Percentiles rank a stretch among this genome's conserved stretches.
Conservation (phyloP, 2,888 invertebrate genomes). For the Diachrysia chrysitis region DNA sequence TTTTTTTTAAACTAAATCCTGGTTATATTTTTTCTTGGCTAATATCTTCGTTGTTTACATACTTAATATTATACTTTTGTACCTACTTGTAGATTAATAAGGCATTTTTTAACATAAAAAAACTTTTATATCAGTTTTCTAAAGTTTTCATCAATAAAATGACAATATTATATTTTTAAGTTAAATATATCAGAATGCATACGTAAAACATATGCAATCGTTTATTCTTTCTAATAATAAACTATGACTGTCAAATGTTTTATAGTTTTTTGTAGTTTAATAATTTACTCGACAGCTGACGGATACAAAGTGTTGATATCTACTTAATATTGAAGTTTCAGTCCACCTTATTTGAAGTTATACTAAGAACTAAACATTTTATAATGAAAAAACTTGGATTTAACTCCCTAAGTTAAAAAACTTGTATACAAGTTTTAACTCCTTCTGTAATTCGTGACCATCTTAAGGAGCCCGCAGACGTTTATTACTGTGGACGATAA, state of each 20-base stretch:
- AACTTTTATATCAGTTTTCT: too few species aligned
- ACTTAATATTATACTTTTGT: too few species aligned
- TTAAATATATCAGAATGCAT: too few species aligned
- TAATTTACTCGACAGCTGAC: background rate
- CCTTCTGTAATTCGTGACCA: slow-evolving; percentile 26
- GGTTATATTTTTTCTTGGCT: too few species aligned
- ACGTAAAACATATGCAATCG: too few species aligned
- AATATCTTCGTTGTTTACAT: too few species aligned
- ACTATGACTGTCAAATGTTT: background rate
- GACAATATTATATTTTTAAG: too few species aligned
- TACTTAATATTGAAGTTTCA: background rate
- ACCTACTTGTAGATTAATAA: too few species aligned
- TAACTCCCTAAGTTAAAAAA: slow-evolving; percentile 29
- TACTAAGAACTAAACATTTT: slow-evolving; percentile 28
- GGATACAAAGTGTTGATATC: background rate
- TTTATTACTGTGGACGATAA: slow-evolving; percentile 3
- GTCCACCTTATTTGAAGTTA: slow-evolving; percentile 7
- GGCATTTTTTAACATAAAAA: too few species aligned
- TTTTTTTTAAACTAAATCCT: background rate
- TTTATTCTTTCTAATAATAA: background rate
- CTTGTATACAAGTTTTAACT: slow-evolving; percentile 27
- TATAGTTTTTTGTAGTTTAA: background rate
- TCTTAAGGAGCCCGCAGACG: background rate
- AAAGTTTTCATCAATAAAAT: too few species aligned
- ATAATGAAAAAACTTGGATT: slow-evolving; percentile 28